Evolutionary conservation across 2,797 vertebrate species (phyloP).

Genomic region (Manis javanica): DNA sequence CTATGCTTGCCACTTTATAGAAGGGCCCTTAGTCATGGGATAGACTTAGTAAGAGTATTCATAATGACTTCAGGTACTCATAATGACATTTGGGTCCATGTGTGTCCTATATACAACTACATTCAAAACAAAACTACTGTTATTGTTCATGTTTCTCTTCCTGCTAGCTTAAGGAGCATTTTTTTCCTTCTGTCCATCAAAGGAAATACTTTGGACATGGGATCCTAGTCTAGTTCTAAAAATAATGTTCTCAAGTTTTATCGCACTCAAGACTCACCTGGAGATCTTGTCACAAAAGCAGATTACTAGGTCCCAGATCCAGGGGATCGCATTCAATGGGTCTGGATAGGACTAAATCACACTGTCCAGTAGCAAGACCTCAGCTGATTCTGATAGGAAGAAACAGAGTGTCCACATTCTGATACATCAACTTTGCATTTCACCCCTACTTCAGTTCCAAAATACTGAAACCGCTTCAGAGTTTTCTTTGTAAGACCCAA

Average conservation of each 20-base stretch:
- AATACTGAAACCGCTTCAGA: neutral
- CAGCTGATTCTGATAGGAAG: neutral
- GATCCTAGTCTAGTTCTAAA: neutral
- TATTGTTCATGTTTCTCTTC: conserved; percentile 12
- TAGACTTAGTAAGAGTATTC: neutral
- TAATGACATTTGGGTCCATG: neutral
- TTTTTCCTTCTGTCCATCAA: neutral
- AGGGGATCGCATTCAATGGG: neutral
- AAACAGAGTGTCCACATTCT: neutral
- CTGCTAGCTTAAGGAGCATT: neutral
- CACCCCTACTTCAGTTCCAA: neutral
- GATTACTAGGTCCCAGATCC: neutral
- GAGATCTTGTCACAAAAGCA: neutral
- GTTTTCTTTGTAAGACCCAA: neutral
- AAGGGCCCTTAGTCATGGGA: neutral
- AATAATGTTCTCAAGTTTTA: neutral
- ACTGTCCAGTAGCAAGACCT: neutral
- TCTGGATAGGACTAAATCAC: neutral
- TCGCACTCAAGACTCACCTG: neutral
- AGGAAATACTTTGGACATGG: conserved; percentile 29
- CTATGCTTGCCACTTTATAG: neutral
- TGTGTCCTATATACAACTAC: neutral
- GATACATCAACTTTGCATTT: neutral
- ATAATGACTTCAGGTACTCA: too few relatives aligned
- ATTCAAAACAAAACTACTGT: neutral